Percentiles rank a stretch among this genome's conserved stretches.
Conservation (phyloP, 2,797 vertebrate genomes). For the Sebastes minor region DNA sequence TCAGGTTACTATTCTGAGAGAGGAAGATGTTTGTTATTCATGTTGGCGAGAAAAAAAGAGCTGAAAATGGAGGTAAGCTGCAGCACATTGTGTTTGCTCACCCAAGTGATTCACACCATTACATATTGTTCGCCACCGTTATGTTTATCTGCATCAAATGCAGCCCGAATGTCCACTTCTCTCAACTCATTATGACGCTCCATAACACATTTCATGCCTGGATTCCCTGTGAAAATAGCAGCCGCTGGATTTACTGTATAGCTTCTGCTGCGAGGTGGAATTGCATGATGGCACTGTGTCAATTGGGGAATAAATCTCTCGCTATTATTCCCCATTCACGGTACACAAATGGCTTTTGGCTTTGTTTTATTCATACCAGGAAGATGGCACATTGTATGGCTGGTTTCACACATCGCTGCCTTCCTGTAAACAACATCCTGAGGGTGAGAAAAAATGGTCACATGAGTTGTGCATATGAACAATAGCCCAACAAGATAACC, state of each 20-base stretch:
- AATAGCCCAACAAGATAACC: background rate
- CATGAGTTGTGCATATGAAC: background rate
- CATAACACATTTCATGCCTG: slow-evolving; percentile 50
- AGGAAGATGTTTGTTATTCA: slow-evolving; percentile 52
- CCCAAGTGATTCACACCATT: slow-evolving; percentile 36
- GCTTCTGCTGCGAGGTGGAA: slow-evolving; percentile 10
- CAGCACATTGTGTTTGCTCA: slow-evolving; percentile 4
- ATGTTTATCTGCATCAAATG: slow-evolving; percentile 19
- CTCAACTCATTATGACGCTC: slow-evolving; percentile 30
- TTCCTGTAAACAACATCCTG: slow-evolving; percentile 10
- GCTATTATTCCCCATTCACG: background rate
- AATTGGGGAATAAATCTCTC: background rate
- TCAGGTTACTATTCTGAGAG: slow-evolving; percentile 44
- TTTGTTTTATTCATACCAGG: background rate
- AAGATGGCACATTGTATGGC: background rate
- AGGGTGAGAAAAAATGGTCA: background rate
- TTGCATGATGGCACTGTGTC: background rate
- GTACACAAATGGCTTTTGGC: background rate
- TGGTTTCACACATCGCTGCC: background rate
- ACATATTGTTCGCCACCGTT: background rate
- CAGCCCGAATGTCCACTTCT: slow-evolving; percentile 24
- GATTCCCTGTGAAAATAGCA: slow-evolving; percentile 29
- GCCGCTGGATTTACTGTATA: slow-evolving; percentile 18
- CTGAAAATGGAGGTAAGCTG: background rate
- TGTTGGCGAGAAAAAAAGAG: background rate